A percentile compares a stretch with the other conserved stretches of the same genome.
phyloP scores from a whole-genome alignment of 2,888 invertebrate species.

The Eristalis arbustorum region DNA sequence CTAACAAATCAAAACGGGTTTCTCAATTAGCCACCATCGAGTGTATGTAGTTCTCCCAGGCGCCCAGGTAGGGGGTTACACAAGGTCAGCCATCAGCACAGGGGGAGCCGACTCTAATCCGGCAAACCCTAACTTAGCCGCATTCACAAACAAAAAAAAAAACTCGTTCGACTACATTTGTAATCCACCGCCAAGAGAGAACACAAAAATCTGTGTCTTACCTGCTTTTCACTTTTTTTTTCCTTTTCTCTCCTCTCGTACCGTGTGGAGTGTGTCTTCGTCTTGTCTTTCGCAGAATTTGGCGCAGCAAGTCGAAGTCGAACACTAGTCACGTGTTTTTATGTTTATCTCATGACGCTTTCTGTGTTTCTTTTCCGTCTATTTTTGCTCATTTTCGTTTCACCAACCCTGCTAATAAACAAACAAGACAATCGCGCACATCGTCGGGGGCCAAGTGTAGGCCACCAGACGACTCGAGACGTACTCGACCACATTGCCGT shows the following conservation, averaged over 20 bases:
- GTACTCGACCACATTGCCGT: not conserved
- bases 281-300: slow-evolving; percentile 21
- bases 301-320: not conserved
- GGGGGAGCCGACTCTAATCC: not conserved
- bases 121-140: not conserved
- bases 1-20: slow-evolving; percentile 19
- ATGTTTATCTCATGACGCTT: not conserved
- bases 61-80: slow-evolving; percentile 35
- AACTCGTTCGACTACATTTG: slow-evolving; percentile 32
- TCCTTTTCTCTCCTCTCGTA: not conserved
- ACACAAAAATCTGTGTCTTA: slow-evolving; percentile 11
- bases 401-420: slow-evolving; percentile 22
- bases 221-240: slow-evolving; percentile 15
- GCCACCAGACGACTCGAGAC: slow-evolving; percentile 7
- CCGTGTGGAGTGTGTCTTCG: not conserved
- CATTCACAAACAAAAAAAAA: not conserved
- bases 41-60: not conserved
- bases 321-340: slow-evolving; percentile 50
- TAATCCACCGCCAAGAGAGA: not conserved
- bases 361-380: not conserved
- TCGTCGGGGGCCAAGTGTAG: not conserved
- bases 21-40: slow-evolving; percentile 3
- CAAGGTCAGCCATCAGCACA: slow-evolving; percentile 42
- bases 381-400: slow-evolving; percentile 6
- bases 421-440: slow-evolving; percentile 13